phyloP scores from a whole-genome alignment of 1,140 invertebrate genomes.

The Diabrotica virgifera region DNA sequence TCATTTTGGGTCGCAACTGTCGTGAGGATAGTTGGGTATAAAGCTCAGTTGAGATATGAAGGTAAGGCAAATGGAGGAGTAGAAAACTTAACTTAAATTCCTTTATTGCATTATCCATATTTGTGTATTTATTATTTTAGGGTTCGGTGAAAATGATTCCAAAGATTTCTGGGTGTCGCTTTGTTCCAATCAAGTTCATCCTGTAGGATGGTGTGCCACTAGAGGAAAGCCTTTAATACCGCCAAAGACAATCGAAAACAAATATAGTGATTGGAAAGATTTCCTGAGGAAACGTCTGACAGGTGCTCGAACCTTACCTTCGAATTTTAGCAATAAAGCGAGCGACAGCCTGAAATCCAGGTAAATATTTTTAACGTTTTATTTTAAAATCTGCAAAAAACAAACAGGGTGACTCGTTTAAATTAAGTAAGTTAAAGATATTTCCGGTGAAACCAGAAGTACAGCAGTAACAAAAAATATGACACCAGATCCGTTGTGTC shows the following conservation, averaged over 20 bases:
- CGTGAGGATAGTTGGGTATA: conserved; percentile 86
- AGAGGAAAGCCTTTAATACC: conserved; percentile 92
- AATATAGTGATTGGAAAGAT: conserved; percentile 94
- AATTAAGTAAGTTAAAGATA: too few species aligned
- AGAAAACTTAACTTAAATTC: not conserved
- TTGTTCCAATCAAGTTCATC: conserved; percentile 89
- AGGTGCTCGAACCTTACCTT: conserved; percentile 84
- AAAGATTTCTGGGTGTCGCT: conserved; percentile 96
- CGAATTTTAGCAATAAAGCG: conserved; percentile 87
- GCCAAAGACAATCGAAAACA: conserved; percentile 84
- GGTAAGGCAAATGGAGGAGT: conserved; percentile 50
- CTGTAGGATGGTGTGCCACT: conserved; percentile 95
- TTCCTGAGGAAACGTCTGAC: conserved; percentile 88
- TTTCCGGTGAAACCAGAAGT: too few species aligned
- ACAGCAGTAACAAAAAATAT: too few species aligned
- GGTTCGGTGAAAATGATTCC: conserved; percentile 77
- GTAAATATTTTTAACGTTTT: conserved; percentile 13
- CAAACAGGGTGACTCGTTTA: too few species aligned
- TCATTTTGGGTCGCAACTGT: conserved; percentile 96
- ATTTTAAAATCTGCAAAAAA: too few species aligned
- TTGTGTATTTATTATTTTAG: not conserved
- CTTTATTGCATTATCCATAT: not conserved
- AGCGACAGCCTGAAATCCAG: conserved; percentile 75
- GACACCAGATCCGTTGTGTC: too few species aligned
- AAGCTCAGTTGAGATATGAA: conserved; percentile 90